Evolutionary conservation across 2,888 invertebrate species (phyloP).

Genomic region (Heliconius cydno): DNA sequence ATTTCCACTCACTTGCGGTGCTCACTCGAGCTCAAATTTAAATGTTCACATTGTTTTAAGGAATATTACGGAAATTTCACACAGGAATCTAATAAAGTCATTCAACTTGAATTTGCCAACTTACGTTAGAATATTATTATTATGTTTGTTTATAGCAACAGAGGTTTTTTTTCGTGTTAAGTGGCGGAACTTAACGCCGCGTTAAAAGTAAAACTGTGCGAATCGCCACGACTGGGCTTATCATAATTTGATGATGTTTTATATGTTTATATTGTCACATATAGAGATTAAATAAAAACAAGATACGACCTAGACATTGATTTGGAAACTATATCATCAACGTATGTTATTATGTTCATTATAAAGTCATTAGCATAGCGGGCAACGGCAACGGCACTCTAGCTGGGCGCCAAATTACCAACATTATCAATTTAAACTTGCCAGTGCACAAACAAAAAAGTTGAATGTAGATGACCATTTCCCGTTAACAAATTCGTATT

Average conservation of each 20-base stretch:
- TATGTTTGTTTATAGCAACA: background rate
- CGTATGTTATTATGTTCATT: slow-evolving; percentile 79
- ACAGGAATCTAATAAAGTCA: slow-evolving; percentile 47
- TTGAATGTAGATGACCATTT: slow-evolving; percentile 79
- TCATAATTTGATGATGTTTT: background rate
- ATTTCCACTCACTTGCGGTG: slow-evolving; percentile 61
- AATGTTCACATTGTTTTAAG: slow-evolving; percentile 61
- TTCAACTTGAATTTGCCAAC: slow-evolving; percentile 51
- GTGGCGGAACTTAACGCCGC: no score
- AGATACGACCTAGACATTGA: slow-evolving; percentile 79
- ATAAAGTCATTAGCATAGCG: slow-evolving; percentile 83
- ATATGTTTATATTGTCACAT: background rate
- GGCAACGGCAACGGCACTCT: slow-evolving; percentile 82
- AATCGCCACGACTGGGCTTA: no score
- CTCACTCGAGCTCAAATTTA: slow-evolving; percentile 56
- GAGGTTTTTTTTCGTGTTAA: background rate
- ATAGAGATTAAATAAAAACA: background rate
- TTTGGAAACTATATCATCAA: slow-evolving; percentile 80
- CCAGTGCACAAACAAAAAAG: slow-evolving; percentile 81
- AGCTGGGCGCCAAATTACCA: slow-evolving; percentile 80
- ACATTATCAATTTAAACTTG: slow-evolving; percentile 82
- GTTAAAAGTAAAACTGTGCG: no score
- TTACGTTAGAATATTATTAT: slow-evolving; percentile 27
- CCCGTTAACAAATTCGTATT: slow-evolving; percentile 83
- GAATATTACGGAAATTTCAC: slow-evolving; percentile 51